Percentiles rank a stretch among this genome's conserved stretches.
Conservation (phyloP, 1,140 invertebrate species). For the Trichonephila clavipes region DNA sequence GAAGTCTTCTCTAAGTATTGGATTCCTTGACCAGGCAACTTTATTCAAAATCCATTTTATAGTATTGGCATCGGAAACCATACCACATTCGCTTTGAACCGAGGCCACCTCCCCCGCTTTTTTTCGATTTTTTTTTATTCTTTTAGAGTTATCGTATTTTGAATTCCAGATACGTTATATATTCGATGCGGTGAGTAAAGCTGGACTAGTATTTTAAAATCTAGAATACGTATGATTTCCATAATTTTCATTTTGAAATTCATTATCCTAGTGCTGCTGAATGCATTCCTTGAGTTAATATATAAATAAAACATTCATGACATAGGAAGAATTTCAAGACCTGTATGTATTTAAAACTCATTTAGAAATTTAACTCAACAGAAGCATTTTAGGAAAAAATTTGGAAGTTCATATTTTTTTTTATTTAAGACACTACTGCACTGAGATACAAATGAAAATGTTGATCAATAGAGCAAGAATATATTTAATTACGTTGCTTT, state of each 20-base stretch:
- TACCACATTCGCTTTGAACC: constrained; percentile 38
- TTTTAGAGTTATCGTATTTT: constrained; percentile 24
- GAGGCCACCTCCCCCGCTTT: background rate
- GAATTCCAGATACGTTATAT: background rate
- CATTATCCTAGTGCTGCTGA: background rate
- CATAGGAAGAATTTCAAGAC: background rate
- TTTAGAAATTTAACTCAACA: too few species aligned
- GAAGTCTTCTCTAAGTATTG: constrained; percentile 36
- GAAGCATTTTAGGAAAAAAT: too few species aligned
- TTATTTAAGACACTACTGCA: too few species aligned
- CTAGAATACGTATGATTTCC: background rate
- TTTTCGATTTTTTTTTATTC: background rate
- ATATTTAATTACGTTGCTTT: too few species aligned
- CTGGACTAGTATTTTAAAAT: background rate
- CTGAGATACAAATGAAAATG: too few species aligned
- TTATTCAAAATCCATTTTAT: constrained; percentile 50
- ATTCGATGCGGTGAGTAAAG: background rate
- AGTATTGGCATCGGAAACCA: constrained; percentile 34
- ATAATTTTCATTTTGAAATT: background rate
- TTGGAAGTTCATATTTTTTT: too few species aligned
- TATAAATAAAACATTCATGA: background rate
- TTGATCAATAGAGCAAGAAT: too few species aligned
- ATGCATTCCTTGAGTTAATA: background rate
- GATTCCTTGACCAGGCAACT: constrained; percentile 48
- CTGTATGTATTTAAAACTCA: background rate